Evolutionary conservation across 2,888 invertebrate genomes (phyloP).

Genomic region (Leptopterna dolabrata): DNA sequence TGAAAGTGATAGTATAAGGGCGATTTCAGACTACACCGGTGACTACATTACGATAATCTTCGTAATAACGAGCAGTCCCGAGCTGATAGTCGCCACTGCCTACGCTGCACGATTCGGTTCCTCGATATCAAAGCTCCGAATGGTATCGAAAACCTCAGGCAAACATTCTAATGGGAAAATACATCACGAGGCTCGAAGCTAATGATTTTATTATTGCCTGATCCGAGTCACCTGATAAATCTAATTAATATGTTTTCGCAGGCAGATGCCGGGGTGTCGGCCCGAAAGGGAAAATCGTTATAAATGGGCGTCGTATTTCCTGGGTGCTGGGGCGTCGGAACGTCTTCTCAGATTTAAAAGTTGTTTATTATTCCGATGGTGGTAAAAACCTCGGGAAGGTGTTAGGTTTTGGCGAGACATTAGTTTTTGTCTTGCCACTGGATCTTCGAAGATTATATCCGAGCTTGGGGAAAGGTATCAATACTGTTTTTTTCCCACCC

Average conservation of each 20-base stretch:
- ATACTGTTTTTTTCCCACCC: background rate
- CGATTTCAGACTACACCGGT: too few species aligned
- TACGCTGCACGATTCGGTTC: background rate
- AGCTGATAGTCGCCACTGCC: background rate
- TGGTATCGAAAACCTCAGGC: background rate
- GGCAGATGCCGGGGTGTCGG: background rate
- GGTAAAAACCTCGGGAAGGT: background rate
- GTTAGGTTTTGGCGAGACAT: background rate
- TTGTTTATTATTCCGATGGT: background rate
- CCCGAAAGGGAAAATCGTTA: background rate
- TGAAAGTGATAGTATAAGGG: too few species aligned
- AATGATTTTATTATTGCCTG: conserved; percentile 26
- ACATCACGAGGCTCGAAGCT: background rate
- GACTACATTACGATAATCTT: background rate
- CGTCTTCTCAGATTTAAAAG: background rate
- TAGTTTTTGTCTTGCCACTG: background rate
- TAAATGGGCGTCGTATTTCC: background rate
- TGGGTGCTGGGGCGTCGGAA: background rate
- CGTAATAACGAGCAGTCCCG: background rate
- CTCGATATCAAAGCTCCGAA: background rate
- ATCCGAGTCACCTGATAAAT: background rate
- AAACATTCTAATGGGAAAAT: conserved; percentile 16
- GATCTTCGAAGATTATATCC: background rate
- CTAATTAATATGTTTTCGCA: conserved; percentile 12
- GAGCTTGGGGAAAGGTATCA: background rate